Percentiles rank a stretch among this genome's conserved stretches.
Evolutionary conservation across 2,888 invertebrate genomes (phyloP).

Genomic region (Drosophila stalkeri): DNA sequence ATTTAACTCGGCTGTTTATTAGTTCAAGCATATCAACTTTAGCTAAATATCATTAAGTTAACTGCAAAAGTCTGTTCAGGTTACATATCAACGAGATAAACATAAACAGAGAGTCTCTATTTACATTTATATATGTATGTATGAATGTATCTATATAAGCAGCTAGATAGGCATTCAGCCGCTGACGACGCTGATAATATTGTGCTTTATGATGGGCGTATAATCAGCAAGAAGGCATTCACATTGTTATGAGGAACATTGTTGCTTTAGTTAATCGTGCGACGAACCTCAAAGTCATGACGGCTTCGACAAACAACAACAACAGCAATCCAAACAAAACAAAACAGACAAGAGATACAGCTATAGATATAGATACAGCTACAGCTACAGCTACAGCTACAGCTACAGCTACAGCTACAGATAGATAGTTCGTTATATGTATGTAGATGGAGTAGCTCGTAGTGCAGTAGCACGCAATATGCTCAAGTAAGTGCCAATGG

Average conservation of each 20-base stretch:
- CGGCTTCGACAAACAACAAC: constrained; percentile 40
- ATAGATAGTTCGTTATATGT: constrained; percentile 25
- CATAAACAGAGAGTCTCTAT: constrained; percentile 33
- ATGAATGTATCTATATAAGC: neutral
- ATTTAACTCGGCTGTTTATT: neutral
- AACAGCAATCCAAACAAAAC: constrained; percentile 26
- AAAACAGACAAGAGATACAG: constrained; percentile 15
- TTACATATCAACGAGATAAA: constrained; percentile 32
- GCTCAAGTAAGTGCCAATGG: constrained; percentile 23
- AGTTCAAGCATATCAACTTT: neutral
- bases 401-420: neutral
- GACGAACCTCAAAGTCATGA: constrained; percentile 68
- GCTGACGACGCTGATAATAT: constrained; percentile 24
- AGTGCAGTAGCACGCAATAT: constrained; percentile 49
- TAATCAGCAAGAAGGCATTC: constrained; percentile 58
- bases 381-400: neutral
- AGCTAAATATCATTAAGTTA: neutral
- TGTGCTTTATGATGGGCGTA: constrained; percentile 48
- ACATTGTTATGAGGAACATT: constrained; percentile 41
- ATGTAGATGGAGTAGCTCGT: constrained; percentile 32
- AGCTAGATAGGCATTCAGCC: constrained; percentile 23
- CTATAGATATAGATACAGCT: constrained; percentile 1
- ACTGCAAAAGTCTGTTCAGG: neutral
- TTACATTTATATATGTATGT: neutral
- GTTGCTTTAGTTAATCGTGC: constrained; percentile 77